These are phyloP conservation scores for Lapara coniferarum DNA, from an alignment of 2,888 invertebrate species.

Conservation along the genomic window DNA sequence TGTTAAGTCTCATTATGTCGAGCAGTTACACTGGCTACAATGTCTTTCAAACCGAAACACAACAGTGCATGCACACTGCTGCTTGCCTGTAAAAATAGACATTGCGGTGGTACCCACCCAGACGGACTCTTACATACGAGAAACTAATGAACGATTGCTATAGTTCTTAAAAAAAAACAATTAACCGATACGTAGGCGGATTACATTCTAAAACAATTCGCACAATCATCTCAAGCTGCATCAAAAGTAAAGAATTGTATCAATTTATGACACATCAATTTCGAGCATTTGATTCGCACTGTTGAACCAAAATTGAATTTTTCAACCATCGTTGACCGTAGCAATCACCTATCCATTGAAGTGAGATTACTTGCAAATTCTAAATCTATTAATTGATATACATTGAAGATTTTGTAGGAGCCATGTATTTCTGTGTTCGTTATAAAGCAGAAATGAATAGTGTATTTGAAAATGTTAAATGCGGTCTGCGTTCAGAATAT, in stretches of 20 bases:
- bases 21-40: no score
- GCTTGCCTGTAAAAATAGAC: no score
- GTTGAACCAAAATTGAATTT: slow-evolving; percentile 48
- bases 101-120: no score
- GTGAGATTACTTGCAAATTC: slow-evolving; percentile 75
- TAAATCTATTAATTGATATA: slow-evolving; percentile 38
- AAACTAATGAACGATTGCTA: no score
- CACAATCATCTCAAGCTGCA: no score
- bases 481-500: slow-evolving; percentile 59
- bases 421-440: not conserved
- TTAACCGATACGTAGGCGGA: no score
- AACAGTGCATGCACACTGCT: no score
- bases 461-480: slow-evolving; percentile 35
- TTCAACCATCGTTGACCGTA: slow-evolving; percentile 44
- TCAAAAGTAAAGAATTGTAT: not conserved
- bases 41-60: no score
- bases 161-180: no score
- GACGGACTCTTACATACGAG: no score
- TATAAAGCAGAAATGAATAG: slow-evolving; percentile 33
- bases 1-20: no score
- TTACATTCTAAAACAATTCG: no score
- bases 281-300: slow-evolving; percentile 57
- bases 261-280: slow-evolving; percentile 20
- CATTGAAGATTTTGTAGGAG: slow-evolving; percentile 38
- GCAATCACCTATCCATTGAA: slow-evolving; percentile 69